These are phyloP conservation scores for Chaenogobius annularis DNA, from an alignment of 2,113 vertebrate species.

Conservation along the genomic window DNA sequence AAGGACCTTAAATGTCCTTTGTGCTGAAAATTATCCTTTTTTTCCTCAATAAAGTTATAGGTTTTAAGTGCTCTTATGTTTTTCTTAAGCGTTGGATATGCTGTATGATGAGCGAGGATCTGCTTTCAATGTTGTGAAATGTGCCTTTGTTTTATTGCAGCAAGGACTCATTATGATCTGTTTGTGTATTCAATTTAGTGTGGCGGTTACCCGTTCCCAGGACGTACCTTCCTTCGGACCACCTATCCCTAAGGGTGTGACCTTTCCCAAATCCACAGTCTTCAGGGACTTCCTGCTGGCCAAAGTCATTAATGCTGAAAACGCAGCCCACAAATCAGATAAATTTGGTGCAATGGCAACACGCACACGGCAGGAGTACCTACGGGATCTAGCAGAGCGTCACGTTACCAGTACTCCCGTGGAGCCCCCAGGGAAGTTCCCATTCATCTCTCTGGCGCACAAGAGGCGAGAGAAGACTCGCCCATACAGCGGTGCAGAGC, in stretches of 20 bases:
- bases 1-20: slow-evolving; percentile 4
- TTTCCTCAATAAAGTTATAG: neutral
- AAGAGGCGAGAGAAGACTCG: slow-evolving; percentile 92
- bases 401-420: slow-evolving; percentile 93
- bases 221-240: slow-evolving; percentile 95
- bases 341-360: slow-evolving; percentile 97
- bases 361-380: slow-evolving; percentile 92
- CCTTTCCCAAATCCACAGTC: slow-evolving; percentile 94
- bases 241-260: slow-evolving; percentile 92
- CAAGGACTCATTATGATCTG: neutral
- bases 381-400: slow-evolving; percentile 93
- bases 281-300: slow-evolving; percentile 96
- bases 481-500: slow-evolving; percentile 88
- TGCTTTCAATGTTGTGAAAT: too few relatives aligned
- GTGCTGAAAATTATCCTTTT: slow-evolving; percentile 6
- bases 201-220: slow-evolving; percentile 93
- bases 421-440: slow-evolving; percentile 92
- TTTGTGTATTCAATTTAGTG: slow-evolving; percentile 68
- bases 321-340: slow-evolving; percentile 94
- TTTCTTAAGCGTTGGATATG: neutral
- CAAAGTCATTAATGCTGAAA: slow-evolving; percentile 96
- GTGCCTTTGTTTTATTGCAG: neutral
- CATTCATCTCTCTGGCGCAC: slow-evolving; percentile 93
- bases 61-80: slow-evolving; percentile 1
- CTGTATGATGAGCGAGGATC: too few relatives aligned